Conservation (phyloP, 92 coral and sea anemone genomes). For the Anthopleura xanthogrammica region DNA sequence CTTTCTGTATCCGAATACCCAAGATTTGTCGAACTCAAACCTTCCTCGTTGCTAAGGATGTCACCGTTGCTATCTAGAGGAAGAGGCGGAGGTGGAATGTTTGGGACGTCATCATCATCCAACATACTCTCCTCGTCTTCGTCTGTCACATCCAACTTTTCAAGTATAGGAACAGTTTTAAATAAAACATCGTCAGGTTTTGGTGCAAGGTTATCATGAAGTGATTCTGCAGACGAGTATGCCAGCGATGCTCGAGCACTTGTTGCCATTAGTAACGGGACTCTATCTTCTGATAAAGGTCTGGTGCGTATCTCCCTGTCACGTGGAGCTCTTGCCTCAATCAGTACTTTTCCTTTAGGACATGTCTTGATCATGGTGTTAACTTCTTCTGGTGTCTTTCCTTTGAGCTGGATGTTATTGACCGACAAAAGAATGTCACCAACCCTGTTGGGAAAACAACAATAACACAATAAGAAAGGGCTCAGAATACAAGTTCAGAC, state of each 20-base stretch:
- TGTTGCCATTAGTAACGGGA: constrained; percentile 49
- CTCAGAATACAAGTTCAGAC: not conserved
- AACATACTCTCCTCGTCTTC: constrained; percentile 12
- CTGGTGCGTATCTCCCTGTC: constrained; percentile 8
- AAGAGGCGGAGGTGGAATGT: not conserved
- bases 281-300: constrained; percentile 41
- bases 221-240: constrained; percentile 35
- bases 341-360: constrained; percentile 69
- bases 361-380: constrained; percentile 68
- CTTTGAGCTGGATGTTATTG: constrained; percentile 54
- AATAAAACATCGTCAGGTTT: constrained; percentile 15
- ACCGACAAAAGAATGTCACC: constrained; percentile 81
- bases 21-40: not conserved
- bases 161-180: constrained; percentile 21
- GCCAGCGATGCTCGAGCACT: constrained; percentile 56
- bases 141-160: constrained; percentile 14
- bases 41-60: not conserved
- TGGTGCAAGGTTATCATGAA: not conserved
- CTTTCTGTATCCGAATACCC: not conserved
- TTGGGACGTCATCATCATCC: not conserved
- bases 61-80: not conserved
- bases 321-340: constrained; percentile 66
- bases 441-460: constrained; percentile 42
- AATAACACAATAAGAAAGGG: not conserved
- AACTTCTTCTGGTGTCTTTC: constrained; percentile 52